A percentile compares a stretch with the other conserved stretches of the same genome.
phyloP scores from a whole-genome alignment of 1,140 invertebrate species.

The Drosophila seguyi region DNA sequence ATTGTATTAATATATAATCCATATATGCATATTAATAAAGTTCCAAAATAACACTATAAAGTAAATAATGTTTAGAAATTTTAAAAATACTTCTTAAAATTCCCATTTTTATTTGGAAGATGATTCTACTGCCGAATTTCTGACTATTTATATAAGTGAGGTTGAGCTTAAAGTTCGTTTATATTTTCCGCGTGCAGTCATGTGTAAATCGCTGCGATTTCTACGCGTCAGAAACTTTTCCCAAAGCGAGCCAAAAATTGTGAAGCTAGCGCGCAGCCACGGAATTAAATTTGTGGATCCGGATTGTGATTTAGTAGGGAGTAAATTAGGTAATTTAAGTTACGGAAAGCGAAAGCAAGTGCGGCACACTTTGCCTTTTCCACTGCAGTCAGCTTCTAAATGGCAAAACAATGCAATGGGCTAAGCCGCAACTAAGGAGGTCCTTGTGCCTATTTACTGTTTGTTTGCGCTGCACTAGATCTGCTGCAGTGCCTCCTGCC shows the following conservation, averaged over 20 bases:
- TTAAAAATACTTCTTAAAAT: not conserved
- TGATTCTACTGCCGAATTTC: not conserved
- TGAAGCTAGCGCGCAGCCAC: conserved; percentile 13
- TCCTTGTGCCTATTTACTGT: conserved; percentile 72
- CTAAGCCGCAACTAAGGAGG: conserved; percentile 61
- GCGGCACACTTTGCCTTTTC: conserved; percentile 25
- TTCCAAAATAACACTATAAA: too few species aligned
- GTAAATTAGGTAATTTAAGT: conserved; percentile 53
- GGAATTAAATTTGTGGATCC: conserved; percentile 42
- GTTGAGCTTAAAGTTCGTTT: conserved; percentile 47
- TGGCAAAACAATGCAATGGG: conserved; percentile 47
- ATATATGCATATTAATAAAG: too few species aligned
- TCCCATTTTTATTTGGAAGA: not conserved
- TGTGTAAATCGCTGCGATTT: conserved; percentile 57
- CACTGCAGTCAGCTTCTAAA: conserved; percentile 31
- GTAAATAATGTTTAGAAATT: not conserved
- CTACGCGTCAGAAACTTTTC: conserved; percentile 57
- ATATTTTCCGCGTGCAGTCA: conserved; percentile 41
- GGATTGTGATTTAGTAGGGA: conserved; percentile 37
- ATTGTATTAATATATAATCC: too few species aligned
- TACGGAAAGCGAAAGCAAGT: conserved; percentile 41
- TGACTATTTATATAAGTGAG: conserved; percentile 4
- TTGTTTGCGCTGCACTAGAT: conserved; percentile 74
- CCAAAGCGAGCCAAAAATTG: conserved; percentile 33
- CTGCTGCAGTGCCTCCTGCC: conserved; percentile 21